Base-by-base conservation (phyloP, 2,113 vertebrate species). In the Centropus unirufus region DNA sequence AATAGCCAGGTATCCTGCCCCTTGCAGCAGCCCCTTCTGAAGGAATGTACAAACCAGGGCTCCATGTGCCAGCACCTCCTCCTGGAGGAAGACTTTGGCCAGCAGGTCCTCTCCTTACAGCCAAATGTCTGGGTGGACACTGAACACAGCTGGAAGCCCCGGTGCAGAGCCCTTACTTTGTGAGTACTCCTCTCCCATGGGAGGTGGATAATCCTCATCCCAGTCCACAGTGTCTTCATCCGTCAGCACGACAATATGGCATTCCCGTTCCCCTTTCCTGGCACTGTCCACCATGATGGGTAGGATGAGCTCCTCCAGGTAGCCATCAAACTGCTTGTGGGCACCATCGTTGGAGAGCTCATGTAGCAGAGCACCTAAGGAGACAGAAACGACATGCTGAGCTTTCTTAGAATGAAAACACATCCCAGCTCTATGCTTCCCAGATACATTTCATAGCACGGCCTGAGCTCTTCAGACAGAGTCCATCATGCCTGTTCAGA, bases 181-280 rank as follows among this genome's bases (percentile, higher is more conserved):
- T 0, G 99, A 99, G 83, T 99, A 99, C 72, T 99, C 99, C 95
- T 99, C 99, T 67, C 99, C 99, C 99, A 99, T 99, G 52, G 99
- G 99, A 2, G 99, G 99, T 0, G 99, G 99, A 46, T 99, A 99
- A 95, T 99, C 99, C 87, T 99, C 99, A 20, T 99, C 99, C 99
- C 99, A 99, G 97, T 99, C 99, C 97, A 99, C 99, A 5, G 99
- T 99, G 90, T 99, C 99, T 24, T 99, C 99, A 1, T 99, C 99
- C 0, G 99, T 99, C 94, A 99, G 98, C 87, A 99, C 99, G 1
- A 99, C 99, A 11, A 99, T 99, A 69, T 99, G 99, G 59, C 99
- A 99, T 57, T 99, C 99, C 2, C 99, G 95, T 95, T 99, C 99
- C 3, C 99, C 99, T 42, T 99, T 99, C 97, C 99, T 98, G 8